Conservation (phyloP, 2,888 invertebrate genomes). For the Tillus elongatus region DNA sequence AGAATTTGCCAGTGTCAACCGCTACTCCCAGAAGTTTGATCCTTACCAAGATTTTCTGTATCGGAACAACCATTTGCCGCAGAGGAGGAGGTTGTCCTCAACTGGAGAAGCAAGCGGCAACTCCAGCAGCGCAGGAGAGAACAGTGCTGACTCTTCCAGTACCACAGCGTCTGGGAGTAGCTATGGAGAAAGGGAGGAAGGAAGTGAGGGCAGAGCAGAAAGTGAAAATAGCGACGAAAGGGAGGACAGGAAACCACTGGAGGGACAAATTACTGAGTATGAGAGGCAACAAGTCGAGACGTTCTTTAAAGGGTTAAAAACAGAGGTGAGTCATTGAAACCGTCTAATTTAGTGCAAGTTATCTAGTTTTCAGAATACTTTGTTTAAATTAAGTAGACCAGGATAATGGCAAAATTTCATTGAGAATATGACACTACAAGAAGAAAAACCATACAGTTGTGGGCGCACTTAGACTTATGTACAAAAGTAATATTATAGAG, state of each 20-base stretch:
- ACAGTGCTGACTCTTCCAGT: slow-evolving; percentile 43
- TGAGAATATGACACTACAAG: too few relatives aligned
- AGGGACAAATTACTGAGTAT: slow-evolving; percentile 49
- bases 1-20: neutral
- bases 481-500: too few relatives aligned
- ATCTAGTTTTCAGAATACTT: neutral
- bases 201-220: slow-evolving; percentile 47
- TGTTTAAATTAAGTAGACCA: too few relatives aligned
- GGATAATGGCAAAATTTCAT: too few relatives aligned
- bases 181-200: slow-evolving; percentile 45
- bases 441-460: too few relatives aligned
- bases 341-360: too few relatives aligned
- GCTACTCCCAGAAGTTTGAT: neutral
- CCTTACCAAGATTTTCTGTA: slow-evolving; percentile 9
- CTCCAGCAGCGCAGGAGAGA: slow-evolving; percentile 48
- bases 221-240: slow-evolving; percentile 41
- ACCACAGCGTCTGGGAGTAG: slow-evolving; percentile 44
- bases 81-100: slow-evolving; percentile 43
- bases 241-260: slow-evolving; percentile 37
- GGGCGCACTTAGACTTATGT: too few relatives aligned
- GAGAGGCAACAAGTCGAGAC: slow-evolving; percentile 63
- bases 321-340: slow-evolving; percentile 52
- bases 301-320: slow-evolving; percentile 67
- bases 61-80: slow-evolving; percentile 17
- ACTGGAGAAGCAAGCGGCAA: slow-evolving; percentile 49